Evolutionary conservation across 2,797 vertebrate genomes (phyloP).

Genomic region (Melopsittacus undulatus): DNA sequence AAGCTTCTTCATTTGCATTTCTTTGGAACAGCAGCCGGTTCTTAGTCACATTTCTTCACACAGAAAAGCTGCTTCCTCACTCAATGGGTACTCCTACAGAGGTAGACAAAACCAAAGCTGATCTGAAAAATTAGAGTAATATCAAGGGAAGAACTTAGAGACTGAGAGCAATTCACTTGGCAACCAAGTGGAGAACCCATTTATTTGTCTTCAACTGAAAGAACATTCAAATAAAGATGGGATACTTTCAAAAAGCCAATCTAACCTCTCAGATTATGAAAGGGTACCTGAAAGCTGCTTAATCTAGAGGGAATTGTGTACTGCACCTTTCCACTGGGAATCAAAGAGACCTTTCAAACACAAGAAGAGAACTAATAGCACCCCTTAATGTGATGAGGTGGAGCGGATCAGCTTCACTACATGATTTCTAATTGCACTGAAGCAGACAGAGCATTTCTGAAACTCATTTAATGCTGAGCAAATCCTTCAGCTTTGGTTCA

Average conservation of each 20-base stretch:
- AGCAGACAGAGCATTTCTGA: neutral
- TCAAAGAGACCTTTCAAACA: neutral
- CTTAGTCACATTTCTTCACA: neutral
- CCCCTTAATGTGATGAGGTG: neutral
- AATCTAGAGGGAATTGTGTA: neutral
- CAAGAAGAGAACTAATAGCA: neutral
- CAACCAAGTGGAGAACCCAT: neutral
- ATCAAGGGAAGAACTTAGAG: neutral
- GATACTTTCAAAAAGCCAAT: neutral
- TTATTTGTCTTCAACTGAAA: neutral
- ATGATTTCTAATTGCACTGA: neutral
- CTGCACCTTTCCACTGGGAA: neutral
- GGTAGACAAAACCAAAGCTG: neutral
- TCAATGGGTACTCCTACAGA: neutral
- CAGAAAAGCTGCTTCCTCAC: neutral
- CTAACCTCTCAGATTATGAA: neutral
- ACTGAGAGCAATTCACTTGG: neutral
- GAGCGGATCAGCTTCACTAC: neutral
- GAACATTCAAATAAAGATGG: neutral
- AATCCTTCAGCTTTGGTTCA: neutral
- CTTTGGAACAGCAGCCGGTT: neutral
- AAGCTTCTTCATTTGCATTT: neutral
- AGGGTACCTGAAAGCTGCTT: neutral
- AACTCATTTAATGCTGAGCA: neutral
- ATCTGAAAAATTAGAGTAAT: neutral